These are phyloP conservation scores for Formica exsecta DNA, from an alignment of 1,140 invertebrate species.

Conservation along the genomic window DNA sequence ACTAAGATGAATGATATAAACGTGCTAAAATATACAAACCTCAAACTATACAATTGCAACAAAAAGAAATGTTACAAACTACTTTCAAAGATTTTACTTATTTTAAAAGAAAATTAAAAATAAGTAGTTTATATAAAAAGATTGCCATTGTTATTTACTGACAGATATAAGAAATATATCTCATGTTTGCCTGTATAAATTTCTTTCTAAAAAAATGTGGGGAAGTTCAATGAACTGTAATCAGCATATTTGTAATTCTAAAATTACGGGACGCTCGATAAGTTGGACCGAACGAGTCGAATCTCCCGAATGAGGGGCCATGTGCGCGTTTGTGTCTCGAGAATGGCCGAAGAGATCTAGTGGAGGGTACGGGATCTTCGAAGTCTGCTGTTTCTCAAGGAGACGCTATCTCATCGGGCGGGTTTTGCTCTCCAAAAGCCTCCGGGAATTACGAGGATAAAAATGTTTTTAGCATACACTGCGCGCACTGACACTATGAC, in stretches of 20 bases:
- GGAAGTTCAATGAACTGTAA: slow-evolving; percentile 76
- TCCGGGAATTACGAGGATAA: slow-evolving; percentile 81
- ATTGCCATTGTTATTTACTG: neutral
- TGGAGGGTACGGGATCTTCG: slow-evolving; percentile 63
- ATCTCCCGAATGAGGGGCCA: slow-evolving; percentile 78
- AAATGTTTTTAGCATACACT: slow-evolving; percentile 56
- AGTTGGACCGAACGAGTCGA: slow-evolving; percentile 75
- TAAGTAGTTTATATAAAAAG: neutral
- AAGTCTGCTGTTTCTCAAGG: slow-evolving; percentile 84
- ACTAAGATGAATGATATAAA: neutral
- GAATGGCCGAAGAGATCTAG: slow-evolving; percentile 70
- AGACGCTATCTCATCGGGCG: slow-evolving; percentile 71
- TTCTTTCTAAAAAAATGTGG: neutral
- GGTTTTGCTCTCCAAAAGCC: slow-evolving; percentile 74
- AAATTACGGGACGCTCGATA: slow-evolving; percentile 83
- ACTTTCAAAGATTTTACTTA: neutral
- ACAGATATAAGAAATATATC: neutral
- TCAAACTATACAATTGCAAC: neutral
- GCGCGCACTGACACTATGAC: slow-evolving; percentile 41
- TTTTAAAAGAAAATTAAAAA: neutral
- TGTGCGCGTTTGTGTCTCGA: slow-evolving; percentile 81
- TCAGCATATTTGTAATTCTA: slow-evolving; percentile 84
- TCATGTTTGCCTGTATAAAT: neutral
- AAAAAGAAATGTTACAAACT: neutral
- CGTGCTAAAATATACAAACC: neutral